Percentiles rank a stretch among this genome's conserved stretches.
phyloP scores from a whole-genome alignment of 2,888 invertebrate species.

The Drosophila cognata region DNA sequence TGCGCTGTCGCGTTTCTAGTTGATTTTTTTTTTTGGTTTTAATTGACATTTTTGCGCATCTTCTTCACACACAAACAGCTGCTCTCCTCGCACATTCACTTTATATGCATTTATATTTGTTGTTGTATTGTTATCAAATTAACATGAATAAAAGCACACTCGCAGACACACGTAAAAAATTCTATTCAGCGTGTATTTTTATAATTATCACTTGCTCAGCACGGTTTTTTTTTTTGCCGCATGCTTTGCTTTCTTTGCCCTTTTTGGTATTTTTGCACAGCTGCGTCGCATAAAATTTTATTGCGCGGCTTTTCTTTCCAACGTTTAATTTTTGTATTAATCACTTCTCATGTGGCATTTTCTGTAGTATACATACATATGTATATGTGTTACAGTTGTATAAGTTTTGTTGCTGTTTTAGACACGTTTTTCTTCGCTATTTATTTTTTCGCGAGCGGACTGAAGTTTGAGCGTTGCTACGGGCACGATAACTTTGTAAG shows the following conservation, averaged over 20 bases:
- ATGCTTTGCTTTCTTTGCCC: slow-evolving; percentile 28
- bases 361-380: not conserved
- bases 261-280: slow-evolving; percentile 48
- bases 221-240: slow-evolving; percentile 29
- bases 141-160: slow-evolving; percentile 39
- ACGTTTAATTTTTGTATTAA: not conserved
- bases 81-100: slow-evolving; percentile 22
- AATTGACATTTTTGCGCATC: slow-evolving; percentile 75
- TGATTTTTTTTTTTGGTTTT: slow-evolving; percentile 59
- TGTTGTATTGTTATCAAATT: slow-evolving; percentile 74
- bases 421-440: slow-evolving; percentile 60
- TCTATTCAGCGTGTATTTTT: slow-evolving; percentile 38
- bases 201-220: slow-evolving; percentile 35
- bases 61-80: slow-evolving; percentile 38
- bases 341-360: slow-evolving; percentile 10
- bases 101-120: slow-evolving; percentile 15
- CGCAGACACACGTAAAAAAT: not conserved
- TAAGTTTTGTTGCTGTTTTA: slow-evolving; percentile 29
- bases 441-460: slow-evolving; percentile 24
- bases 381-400: slow-evolving; percentile 9
- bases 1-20: slow-evolving; percentile 36
- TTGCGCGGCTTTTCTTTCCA: slow-evolving; percentile 9
- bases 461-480: slow-evolving; percentile 27
- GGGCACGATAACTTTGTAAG: slow-evolving; percentile 52
- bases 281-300: slow-evolving; percentile 39